Base-by-base conservation (phyloP, 1,140 invertebrate species). In the Chelonus insularis region DNA sequence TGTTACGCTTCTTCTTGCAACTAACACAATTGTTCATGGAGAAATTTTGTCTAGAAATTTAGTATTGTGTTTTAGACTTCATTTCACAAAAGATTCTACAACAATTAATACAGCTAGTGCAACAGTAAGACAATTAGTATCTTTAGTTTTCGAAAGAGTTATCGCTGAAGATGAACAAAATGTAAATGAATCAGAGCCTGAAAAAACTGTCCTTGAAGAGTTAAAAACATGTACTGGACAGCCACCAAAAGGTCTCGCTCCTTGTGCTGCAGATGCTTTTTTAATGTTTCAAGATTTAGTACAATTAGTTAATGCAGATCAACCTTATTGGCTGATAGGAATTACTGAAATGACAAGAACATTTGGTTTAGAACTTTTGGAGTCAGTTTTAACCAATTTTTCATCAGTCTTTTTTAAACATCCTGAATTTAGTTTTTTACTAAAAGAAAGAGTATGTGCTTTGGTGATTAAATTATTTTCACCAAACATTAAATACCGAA, bases 401-500 rank as follows among this genome's bases (percentile, higher is more conserved):
- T 91, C 94, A 21, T 85, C 88, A 36, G 90, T 98, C 34, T 99
- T 99, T 82, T 93, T 92, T 72, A 91, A 95, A 90, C 95, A 98
- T 81, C 85, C 89, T 25, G 96, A 99, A 78, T 99, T 99, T 76
- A 91, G 91, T 70, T 94, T 97, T 75, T 81, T 99, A 25, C 76
- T 99, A 9, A 98, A 98, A 80, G 97, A 99, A 78, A 86, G 94
- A 66, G 96, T 99, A 0, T 99, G 97, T 80, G 96, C 97, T 7
- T 83, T 99, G 67, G 93, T 99, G 0, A 98, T 99, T 57, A 96
- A 97, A 79, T 80, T 99, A 59, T 99, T 99, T 81, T 99, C 96
- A 7, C 96, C 96, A 11, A 98, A 96, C 77, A 92, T 95, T 2
- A 96, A 94, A 80, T 95, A 91, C 81, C 89, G 89, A 76, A 92